Percentiles rank a stretch among this genome's conserved stretches.
These are phyloP conservation scores for Lophius piscatorius DNA, from an alignment of 2,113 vertebrate species.

Conservation along the genomic window DNA sequence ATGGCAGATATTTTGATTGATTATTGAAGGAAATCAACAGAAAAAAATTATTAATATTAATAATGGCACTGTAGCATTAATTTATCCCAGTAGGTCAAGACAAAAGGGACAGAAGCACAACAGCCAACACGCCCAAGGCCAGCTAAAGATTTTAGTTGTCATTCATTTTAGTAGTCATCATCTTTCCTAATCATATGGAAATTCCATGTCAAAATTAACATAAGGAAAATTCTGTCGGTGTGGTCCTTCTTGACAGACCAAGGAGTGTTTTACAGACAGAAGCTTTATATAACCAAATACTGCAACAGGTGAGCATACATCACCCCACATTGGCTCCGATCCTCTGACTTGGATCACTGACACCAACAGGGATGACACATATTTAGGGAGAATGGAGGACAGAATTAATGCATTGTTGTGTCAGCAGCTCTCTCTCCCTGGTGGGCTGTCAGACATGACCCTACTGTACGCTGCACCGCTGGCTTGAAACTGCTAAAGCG, in stretches of 20 bases:
- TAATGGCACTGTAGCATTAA: too few species aligned
- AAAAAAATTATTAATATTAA: too few species aligned
- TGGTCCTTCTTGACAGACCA: neutral
- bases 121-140: too few species aligned
- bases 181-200: too few species aligned
- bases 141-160: too few species aligned
- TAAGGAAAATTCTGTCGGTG: neutral
- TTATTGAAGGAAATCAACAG: too few species aligned
- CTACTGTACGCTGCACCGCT: conserved; percentile 42
- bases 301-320: conserved; percentile 53
- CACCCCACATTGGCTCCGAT: conserved; percentile 27
- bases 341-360: conserved; percentile 37
- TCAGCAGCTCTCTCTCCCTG: conserved; percentile 51
- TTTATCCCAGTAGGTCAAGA: too few species aligned
- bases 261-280: conserved; percentile 35
- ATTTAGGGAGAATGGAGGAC: conserved; percentile 35
- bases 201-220: too few species aligned
- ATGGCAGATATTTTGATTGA: too few species aligned
- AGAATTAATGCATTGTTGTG: conserved; percentile 39
- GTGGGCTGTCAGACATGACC: conserved; percentile 51
- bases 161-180: too few species aligned
- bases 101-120: too few species aligned
- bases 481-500: conserved; percentile 46
- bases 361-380: conserved; percentile 29
- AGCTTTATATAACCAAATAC: conserved; percentile 11